Percentiles rank a stretch among this genome's conserved stretches.
These are phyloP conservation scores for Orthochromis indermauri DNA, from an alignment of 2,113 vertebrate genomes.

Conservation along the genomic window DNA sequence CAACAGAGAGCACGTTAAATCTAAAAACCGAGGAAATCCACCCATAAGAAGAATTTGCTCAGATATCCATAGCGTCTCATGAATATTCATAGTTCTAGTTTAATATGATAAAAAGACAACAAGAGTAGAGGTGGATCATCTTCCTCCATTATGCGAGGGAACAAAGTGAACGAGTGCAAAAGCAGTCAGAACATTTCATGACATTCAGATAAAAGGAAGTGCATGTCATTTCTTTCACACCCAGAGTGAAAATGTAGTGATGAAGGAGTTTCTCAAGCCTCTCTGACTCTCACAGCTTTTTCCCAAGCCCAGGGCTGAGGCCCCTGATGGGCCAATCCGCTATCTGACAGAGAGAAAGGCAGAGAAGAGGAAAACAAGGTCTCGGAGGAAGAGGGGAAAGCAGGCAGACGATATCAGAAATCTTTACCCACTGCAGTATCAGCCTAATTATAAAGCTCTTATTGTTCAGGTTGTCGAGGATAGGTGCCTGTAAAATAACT, in stretches of 20 bases:
- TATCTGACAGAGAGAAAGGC: constrained; percentile 24
- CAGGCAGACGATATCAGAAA: constrained; percentile 32
- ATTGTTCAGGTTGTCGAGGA: background rate
- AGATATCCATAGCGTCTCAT: background rate
- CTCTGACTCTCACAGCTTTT: constrained; percentile 33
- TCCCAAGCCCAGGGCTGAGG: constrained; percentile 35
- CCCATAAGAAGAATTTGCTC: background rate
- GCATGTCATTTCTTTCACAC: constrained; percentile 41
- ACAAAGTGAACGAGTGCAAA: background rate
- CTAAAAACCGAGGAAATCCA: background rate
- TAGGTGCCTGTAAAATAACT: background rate
- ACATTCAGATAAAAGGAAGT: constrained; percentile 47
- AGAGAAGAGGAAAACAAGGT: constrained; percentile 14
- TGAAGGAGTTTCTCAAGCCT: constrained; percentile 46
- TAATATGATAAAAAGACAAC: background rate
- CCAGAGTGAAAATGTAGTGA: constrained; percentile 9
- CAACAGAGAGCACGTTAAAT: background rate
- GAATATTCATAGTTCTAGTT: constrained; percentile 1
- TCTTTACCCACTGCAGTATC: constrained; percentile 27
- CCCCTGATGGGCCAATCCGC: constrained; percentile 32
- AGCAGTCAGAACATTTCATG: background rate
- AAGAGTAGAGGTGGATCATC: background rate
- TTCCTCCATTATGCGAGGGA: background rate
- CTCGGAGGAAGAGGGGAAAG: background rate
- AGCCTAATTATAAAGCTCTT: constrained; percentile 17